These are phyloP conservation scores for Berghia stephanieae DNA, from an alignment of 1,140 invertebrate species.

Conservation along the genomic window DNA sequence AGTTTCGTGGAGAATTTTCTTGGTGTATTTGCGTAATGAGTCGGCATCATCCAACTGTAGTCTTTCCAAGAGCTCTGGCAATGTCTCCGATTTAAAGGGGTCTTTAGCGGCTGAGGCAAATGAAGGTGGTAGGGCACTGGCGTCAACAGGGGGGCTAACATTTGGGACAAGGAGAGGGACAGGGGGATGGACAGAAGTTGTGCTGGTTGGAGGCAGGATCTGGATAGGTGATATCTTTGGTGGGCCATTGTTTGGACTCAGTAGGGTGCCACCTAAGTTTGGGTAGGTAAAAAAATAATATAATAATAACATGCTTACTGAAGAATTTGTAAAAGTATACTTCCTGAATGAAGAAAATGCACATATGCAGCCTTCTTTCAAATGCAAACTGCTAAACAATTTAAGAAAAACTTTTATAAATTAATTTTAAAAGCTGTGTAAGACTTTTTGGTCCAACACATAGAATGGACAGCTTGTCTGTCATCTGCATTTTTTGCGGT, in stretches of 20 bases:
- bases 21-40: constrained; percentile 29
- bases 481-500: too few species aligned
- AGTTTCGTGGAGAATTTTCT: constrained; percentile 28
- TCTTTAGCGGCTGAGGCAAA: constrained; percentile 17
- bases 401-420: too few species aligned
- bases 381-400: too few species aligned
- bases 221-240: constrained; percentile 39
- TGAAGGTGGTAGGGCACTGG: constrained; percentile 18
- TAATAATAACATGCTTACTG: background rate
- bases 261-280: constrained; percentile 28
- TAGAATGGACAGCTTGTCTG: too few species aligned
- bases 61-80: constrained; percentile 27
- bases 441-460: too few species aligned
- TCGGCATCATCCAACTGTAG: constrained; percentile 25
- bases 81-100: constrained; percentile 12
- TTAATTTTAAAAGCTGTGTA: too few species aligned
- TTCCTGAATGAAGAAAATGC: background rate
- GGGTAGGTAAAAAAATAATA: background rate
- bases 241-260: constrained; percentile 43
- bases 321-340: background rate
- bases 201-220: constrained; percentile 43
- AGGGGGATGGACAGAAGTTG: constrained; percentile 41
- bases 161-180: constrained; percentile 43
- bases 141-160: constrained; percentile 34
- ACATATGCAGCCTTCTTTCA: background rate